Evolutionary conservation across 2,113 vertebrate genomes (phyloP), one percentile per base, ranked within the genome.

Genomic region (Myotis lucifugus): DNA sequence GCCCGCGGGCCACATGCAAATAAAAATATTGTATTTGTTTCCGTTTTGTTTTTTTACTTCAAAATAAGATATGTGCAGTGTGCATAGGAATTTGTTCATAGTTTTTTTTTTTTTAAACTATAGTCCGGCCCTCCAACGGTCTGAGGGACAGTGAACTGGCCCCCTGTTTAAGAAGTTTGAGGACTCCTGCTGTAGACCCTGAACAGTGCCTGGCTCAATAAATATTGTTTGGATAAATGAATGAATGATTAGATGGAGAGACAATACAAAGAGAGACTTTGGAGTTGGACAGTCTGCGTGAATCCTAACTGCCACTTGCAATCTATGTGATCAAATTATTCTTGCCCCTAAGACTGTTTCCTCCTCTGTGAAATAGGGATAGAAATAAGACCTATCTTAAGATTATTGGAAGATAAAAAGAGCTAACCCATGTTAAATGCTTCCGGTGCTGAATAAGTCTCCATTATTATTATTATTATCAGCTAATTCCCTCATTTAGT

Each of bases 221-320:
- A 67, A 46, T 14, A 54, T 1, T 5, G 29, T 13, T 10, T 48
- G 78, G 48, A 15, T 13, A 25, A 67, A 3, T 8, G 52, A 73
- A 34, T 37, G 37, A 61, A 19, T 32, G 25, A 40, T 25, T 3
- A 12, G 19, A 6, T 77, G 54, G 67, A 37, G 11, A 87, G 69
- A 59, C 9, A 29, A 6, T 1, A 5, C 0, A 1, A 32, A 29
- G 0, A 0, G 40, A 29, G 17, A 42, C 13, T 46, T 56, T 56
- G n/a, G 46, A 34, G 52, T 6, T 90, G 77, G 25, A 64, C 8
- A 1, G 25, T 37, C 32, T 64, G 50, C 5, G 8, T 70, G 77
- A 83, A n/a, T 19, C 17, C 61, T n/a, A 54, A 1, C 5, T 21
- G 8, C 25, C 8, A 13, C 69, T 64, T 85, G n/a, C n/a, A 78